These are phyloP conservation scores for Ariolimax columbianus DNA, from an alignment of 2,888 invertebrate genomes.

Conservation along the genomic window DNA sequence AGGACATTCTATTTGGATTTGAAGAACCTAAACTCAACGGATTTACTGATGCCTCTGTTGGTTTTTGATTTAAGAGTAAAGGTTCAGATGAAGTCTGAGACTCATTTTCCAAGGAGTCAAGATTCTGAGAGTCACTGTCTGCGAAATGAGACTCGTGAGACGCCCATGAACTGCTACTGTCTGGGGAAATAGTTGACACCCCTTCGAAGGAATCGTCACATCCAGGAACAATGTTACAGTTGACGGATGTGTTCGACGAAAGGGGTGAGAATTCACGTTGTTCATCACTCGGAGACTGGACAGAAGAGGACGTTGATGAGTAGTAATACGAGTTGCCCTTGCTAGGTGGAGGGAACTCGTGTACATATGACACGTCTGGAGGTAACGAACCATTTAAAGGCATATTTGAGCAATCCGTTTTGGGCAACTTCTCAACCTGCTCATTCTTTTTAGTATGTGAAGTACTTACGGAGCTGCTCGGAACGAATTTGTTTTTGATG, in stretches of 20 bases:
- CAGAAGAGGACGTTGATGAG: slow-evolving; percentile 39
- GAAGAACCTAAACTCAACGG: background rate
- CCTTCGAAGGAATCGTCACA: background rate
- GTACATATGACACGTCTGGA: background rate
- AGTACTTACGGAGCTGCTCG: background rate
- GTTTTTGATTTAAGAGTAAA: background rate
- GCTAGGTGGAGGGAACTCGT: slow-evolving; percentile 12
- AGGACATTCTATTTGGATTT: background rate
- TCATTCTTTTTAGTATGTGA: background rate
- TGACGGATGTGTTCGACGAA: slow-evolving; percentile 31
- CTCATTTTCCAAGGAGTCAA: slow-evolving; percentile 12
- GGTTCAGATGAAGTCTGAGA: slow-evolving; percentile 11
- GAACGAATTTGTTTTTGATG: too few relatives aligned
- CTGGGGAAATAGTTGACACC: background rate
- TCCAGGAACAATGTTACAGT: slow-evolving; percentile 17
- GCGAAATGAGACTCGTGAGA: background rate
- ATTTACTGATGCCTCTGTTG: background rate
- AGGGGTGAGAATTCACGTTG: slow-evolving; percentile 39
- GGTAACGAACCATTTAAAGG: background rate
- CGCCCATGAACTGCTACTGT: slow-evolving; percentile 1
- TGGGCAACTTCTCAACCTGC: background rate
- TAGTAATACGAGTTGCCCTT: slow-evolving; percentile 18
- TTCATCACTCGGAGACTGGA: slow-evolving; percentile 30
- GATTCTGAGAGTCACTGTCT: slow-evolving; percentile 9
- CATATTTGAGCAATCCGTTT: background rate